These are phyloP conservation scores for Spilosoma lubricipeda DNA, from an alignment of 2,888 invertebrate species.

Conservation along the genomic window DNA sequence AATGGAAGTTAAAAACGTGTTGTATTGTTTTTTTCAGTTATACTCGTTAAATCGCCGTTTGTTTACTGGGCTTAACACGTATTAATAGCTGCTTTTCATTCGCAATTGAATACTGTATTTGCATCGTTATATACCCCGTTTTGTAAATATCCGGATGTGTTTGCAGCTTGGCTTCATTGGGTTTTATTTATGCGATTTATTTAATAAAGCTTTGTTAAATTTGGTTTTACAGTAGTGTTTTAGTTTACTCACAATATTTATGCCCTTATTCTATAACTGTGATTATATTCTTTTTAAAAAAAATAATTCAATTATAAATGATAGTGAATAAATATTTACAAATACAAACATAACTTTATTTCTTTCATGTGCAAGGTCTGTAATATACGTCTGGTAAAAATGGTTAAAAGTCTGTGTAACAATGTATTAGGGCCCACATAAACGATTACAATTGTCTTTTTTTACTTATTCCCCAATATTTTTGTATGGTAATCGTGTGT, in stretches of 20 bases:
- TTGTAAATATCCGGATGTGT: background rate
- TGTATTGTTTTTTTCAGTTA: background rate
- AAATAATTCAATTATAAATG: too few relatives aligned
- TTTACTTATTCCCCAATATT: constrained; percentile 47
- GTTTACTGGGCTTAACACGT: background rate
- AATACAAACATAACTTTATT: too few relatives aligned
- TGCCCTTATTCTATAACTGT: too few relatives aligned
- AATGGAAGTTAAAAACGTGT: background rate
- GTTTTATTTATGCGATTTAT: background rate
- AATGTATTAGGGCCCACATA: constrained; percentile 4
- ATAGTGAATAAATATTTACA: too few relatives aligned
- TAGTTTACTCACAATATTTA: background rate
- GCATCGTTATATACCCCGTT: background rate
- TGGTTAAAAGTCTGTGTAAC: background rate
- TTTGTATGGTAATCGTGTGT: constrained; percentile 55
- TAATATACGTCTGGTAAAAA: background rate
- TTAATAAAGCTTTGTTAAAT: background rate
- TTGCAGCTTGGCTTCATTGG: background rate
- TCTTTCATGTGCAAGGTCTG: background rate
- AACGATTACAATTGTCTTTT: constrained; percentile 16
- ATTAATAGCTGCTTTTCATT: background rate
- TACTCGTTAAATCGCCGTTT: background rate
- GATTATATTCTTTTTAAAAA: too few relatives aligned
- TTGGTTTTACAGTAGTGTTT: background rate
- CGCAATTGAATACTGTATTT: background rate